These are phyloP conservation scores for Acanthurus lineatus DNA, from an alignment of 2,797 vertebrate genomes.

Conservation along the genomic window DNA sequence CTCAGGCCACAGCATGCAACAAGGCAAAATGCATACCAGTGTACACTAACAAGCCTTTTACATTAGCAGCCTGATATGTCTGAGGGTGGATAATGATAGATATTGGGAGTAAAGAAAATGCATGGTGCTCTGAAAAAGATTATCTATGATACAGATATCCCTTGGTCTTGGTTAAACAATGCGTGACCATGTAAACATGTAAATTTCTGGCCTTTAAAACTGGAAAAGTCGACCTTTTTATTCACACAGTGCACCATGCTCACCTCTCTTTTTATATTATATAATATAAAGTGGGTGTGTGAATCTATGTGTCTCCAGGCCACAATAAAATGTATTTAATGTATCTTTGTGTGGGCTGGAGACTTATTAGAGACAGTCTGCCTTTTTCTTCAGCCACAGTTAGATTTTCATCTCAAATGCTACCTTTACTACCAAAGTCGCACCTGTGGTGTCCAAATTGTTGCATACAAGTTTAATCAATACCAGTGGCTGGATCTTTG, in stretches of 20 bases:
- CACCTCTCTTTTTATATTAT: background rate
- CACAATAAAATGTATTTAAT: background rate
- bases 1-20: conserved; percentile 2
- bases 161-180: background rate
- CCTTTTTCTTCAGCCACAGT: background rate
- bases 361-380: background rate
- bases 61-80: background rate
- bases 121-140: background rate
- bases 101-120: background rate
- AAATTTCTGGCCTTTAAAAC: background rate
- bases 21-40: background rate
- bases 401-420: conserved; percentile 7
- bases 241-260: background rate
- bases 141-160: background rate
- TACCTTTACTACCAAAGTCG: conserved; percentile 2
- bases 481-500: background rate
- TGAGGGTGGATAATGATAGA: background rate
- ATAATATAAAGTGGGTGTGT: background rate
- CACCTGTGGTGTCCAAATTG: background rate
- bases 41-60: conserved; percentile 1
- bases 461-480: background rate
- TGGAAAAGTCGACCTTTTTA: background rate
- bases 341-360: background rate
- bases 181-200: background rate
- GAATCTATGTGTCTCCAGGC: background rate